Conservation (phyloP, 2,888 invertebrate species). For the Cantharis rufa region DNA sequence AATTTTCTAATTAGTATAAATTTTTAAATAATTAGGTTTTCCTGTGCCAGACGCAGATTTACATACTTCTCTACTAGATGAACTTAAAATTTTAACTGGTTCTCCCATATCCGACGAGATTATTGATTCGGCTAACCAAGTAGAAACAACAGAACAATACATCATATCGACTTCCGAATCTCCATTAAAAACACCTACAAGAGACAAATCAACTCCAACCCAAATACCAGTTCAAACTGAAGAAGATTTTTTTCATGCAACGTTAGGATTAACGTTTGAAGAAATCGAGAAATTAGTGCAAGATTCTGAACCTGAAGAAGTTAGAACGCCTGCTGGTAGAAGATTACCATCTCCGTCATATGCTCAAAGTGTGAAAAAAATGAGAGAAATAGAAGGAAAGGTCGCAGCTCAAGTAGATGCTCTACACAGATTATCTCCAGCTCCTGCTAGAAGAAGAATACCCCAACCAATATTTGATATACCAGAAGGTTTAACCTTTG, state of each 20-base stretch:
- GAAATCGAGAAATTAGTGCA: too few species aligned
- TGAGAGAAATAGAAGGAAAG: too few species aligned
- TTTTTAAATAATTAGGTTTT: neutral
- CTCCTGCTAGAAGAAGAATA: too few species aligned
- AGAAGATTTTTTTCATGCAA: neutral
- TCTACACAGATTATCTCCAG: too few species aligned
- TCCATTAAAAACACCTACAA: neutral
- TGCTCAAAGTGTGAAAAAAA: too few species aligned
- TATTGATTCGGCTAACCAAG: constrained; percentile 6
- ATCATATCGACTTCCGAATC: neutral
- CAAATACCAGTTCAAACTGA: neutral
- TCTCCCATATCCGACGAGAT: constrained; percentile 30
- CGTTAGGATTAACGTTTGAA: too few species aligned
- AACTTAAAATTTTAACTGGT: constrained; percentile 1
- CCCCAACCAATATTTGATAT: neutral
- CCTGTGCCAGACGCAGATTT: neutral
- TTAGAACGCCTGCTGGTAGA: too few species aligned
- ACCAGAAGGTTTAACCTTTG: neutral
- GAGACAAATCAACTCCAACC: neutral
- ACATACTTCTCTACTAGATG: neutral
- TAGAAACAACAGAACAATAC: too few species aligned
- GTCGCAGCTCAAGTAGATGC: too few species aligned
- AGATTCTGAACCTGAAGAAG: too few species aligned
- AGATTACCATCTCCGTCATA: too few species aligned
- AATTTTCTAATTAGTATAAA: neutral